Percentiles rank a stretch among this genome's conserved stretches.
Conservation (phyloP, 2,888 invertebrate genomes). For the Spialia ferax region DNA sequence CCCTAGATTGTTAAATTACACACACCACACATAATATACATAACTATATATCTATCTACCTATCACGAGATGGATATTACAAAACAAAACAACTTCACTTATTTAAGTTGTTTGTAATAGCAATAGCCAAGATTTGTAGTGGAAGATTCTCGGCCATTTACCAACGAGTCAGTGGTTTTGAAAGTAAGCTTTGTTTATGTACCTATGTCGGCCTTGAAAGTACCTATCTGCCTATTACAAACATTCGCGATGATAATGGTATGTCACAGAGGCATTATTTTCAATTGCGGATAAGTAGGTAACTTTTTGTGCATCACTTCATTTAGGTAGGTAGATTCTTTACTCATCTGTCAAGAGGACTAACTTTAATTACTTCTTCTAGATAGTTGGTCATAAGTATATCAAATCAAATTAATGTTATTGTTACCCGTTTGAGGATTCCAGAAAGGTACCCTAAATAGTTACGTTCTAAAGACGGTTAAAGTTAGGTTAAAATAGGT, state of each 20-base stretch:
- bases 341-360: too few species aligned
- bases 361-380: too few species aligned
- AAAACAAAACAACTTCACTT: slow-evolving; percentile 5
- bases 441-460: too few species aligned
- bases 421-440: too few species aligned
- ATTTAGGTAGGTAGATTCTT: too few species aligned
- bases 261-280: neutral
- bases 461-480: too few species aligned
- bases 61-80: slow-evolving; percentile 24
- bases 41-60: too few species aligned
- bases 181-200: slow-evolving; percentile 53
- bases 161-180: slow-evolving; percentile 58
- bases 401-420: too few species aligned
- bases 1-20: slow-evolving; percentile 11
- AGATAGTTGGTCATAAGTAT: too few species aligned
- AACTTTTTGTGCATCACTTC: neutral
- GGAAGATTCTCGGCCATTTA: slow-evolving; percentile 57
- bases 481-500: too few species aligned
- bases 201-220: slow-evolving; percentile 28
- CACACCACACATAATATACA: too few species aligned
- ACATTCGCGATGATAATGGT: slow-evolving; percentile 18
- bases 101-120: neutral
- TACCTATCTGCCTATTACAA: slow-evolving; percentile 18
- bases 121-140: slow-evolving; percentile 4
- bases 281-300: neutral